These are phyloP conservation scores for Drosophila affinis DNA, from an alignment of 2,888 invertebrate genomes.

Conservation along the genomic window DNA sequence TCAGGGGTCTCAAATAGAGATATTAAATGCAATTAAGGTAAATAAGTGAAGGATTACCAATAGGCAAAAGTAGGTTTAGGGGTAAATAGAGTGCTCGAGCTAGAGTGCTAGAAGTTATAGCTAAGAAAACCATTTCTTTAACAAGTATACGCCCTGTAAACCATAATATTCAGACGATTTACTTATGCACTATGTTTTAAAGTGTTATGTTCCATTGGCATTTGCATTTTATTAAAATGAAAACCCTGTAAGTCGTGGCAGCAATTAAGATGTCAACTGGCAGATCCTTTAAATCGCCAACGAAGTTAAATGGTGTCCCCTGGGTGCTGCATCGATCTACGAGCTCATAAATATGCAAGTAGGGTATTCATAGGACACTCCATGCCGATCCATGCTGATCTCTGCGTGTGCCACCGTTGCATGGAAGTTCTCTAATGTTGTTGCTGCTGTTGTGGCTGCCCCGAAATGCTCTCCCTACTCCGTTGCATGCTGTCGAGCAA, in stretches of 20 bases:
- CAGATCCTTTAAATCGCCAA: slow-evolving; percentile 50
- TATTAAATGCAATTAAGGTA: neutral
- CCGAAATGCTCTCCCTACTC: slow-evolving; percentile 10
- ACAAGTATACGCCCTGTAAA: too few relatives aligned
- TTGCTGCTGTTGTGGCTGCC: slow-evolving; percentile 41
- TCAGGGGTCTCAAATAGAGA: neutral
- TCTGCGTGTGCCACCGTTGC: slow-evolving; percentile 44
- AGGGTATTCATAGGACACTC: slow-evolving; percentile 41
- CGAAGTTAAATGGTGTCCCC: slow-evolving; percentile 47
- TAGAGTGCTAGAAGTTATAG: too few relatives aligned
- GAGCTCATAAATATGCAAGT: slow-evolving; percentile 65
- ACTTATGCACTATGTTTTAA: too few relatives aligned
- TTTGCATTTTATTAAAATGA: neutral
- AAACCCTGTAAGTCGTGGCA: neutral
- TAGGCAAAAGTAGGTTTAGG: too few relatives aligned
- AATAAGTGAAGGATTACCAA: neutral
- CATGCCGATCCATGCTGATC: neutral
- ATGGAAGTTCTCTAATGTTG: slow-evolving; percentile 29
- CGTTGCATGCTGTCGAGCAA: slow-evolving; percentile 64
- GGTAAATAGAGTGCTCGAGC: too few relatives aligned
- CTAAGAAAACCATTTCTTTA: too few relatives aligned
- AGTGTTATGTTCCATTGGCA: too few relatives aligned
- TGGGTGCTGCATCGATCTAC: slow-evolving; percentile 41
- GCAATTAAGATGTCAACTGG: slow-evolving; percentile 32
- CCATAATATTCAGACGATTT: too few relatives aligned